Conservation (phyloP, 2,797 vertebrate genomes). For the Poeciliopsis gracilis region DNA sequence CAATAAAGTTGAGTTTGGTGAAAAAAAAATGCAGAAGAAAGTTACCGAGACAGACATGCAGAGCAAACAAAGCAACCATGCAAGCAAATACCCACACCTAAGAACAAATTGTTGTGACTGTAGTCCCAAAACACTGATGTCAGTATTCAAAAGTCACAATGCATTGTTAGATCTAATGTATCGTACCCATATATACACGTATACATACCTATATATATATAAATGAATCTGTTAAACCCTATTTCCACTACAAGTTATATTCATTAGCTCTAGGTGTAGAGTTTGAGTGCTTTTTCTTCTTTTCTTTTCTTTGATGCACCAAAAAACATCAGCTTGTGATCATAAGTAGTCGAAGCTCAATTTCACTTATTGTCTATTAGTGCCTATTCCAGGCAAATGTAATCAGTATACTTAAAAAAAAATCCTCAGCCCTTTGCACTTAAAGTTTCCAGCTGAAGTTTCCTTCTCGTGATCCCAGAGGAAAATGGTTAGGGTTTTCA, state of each 20-base stretch:
- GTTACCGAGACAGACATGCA: not conserved
- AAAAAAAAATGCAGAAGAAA: not conserved
- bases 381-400: slow-evolving; percentile 1
- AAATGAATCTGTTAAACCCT: not conserved
- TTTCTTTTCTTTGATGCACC: not conserved
- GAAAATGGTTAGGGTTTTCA: slow-evolving; percentile 35
- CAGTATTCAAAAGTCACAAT: too few species aligned
- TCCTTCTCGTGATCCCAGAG: slow-evolving; percentile 16
- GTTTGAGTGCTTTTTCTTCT: not conserved
- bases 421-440: slow-evolving; percentile 1
- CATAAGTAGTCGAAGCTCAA: not conserved
- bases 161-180: too few species aligned
- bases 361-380: not conserved
- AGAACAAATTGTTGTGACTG: not conserved
- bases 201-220: too few species aligned
- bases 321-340: not conserved
- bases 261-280: not conserved
- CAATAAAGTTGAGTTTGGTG: not conserved
- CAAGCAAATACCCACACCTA: not conserved
- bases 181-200: too few species aligned
- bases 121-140: not conserved
- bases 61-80: not conserved
- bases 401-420: not conserved
- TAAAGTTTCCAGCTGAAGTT: slow-evolving; percentile 18
- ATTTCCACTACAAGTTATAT: not conserved